Base-by-base conservation (phyloP, 1,140 invertebrate genomes). In the Drosophila rhopaloa region DNA sequence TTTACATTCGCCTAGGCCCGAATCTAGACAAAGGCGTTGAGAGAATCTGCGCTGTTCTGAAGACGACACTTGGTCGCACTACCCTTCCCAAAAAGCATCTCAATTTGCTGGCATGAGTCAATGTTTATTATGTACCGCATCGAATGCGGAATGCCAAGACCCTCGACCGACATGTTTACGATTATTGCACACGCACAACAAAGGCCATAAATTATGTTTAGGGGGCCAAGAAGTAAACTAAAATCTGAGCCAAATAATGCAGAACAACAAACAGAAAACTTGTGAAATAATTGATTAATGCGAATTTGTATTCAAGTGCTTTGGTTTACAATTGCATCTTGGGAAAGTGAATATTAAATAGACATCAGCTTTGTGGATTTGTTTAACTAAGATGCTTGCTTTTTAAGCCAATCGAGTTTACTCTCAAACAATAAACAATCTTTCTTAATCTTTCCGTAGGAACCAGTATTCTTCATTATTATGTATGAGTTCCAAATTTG, bases 101-200 rank as follows among this genome's bases (percentile, higher is more conserved):
- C 35, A 63, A 81, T 81, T 80, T 61, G 57, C 40, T 58, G 70
- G 48, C 76, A 74, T 68, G 62, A 74, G 55, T 79, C 61, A 62
- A 74, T 76, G 66, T 81, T 77, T 77, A 68, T 84, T 72, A 55
- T 80, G 71, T 27, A 44, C 53, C 46, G 46, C 50, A 35, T 60
- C 29, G 35, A 63, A 56, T 54, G 50, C 32, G 65, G 55, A 81
- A 50, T 76, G 73, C 76, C 60, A 73, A 81, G 74, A 77, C 72
- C 74, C 77, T 56, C 54, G 76, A 71, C 79, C 61, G 48, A 79
- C 8, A 50, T 71, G 68, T 85, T 85, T 84, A 85, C 56, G 81
- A 61, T 67, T 67, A 67, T 84, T 67, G 72, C 55, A 48, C 60
- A 75, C 73, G 73, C 60, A 76, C 57, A 70, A 48, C 44, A 44